Base-by-base conservation (phyloP, 2,888 invertebrate genomes). In the Apodemia hepburni region DNA sequence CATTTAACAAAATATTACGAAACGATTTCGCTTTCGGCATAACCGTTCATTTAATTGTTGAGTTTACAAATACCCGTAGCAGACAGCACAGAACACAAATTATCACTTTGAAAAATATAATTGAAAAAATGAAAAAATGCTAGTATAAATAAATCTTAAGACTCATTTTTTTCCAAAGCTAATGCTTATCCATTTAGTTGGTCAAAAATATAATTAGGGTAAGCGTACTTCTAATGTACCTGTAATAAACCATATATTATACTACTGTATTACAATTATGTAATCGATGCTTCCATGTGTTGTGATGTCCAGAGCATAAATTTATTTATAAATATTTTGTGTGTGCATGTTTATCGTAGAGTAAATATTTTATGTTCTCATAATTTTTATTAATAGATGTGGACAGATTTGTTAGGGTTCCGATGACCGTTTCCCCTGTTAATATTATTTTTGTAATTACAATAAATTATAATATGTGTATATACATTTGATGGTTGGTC, bases 261-360 rank as follows among this genome's bases (percentile, higher is more conserved):
- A 8, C 42, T 45, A n/a, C 5, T 45, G 6, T 45, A 45, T 45
- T n/a, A 45, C 42, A n/a, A 45, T 47, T 47, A 29, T 29, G n/a
- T 57, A 57, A 7, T 61, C 27, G 27, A 54, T 57, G 49, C 58
- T 63, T 65, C 58, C 38, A 62, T 27, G 57, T 64, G 63, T 66
- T 66, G 66, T 68, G 59, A 64, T 68, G 54, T 54, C 54, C 54
- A 54, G 54, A 54, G 22, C 54, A 54, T 54, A 54, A 54, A 8
- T 54, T 54, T 15, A 58, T 58, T 27, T 62, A 58, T 49, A 51
- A 12, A n/a, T 42, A 45, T 38, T 57, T 18, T 57, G 58, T 58
- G 42, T 42, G 42, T 58, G 58, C 58, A 58, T 62, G 62, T 62
- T 47, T 57, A 15, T 57, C 57, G 58, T 65, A 63, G 58, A 7